Evolutionary conservation across 1,140 invertebrate species (phyloP).

Genomic region (Onthophagus taurus): DNA sequence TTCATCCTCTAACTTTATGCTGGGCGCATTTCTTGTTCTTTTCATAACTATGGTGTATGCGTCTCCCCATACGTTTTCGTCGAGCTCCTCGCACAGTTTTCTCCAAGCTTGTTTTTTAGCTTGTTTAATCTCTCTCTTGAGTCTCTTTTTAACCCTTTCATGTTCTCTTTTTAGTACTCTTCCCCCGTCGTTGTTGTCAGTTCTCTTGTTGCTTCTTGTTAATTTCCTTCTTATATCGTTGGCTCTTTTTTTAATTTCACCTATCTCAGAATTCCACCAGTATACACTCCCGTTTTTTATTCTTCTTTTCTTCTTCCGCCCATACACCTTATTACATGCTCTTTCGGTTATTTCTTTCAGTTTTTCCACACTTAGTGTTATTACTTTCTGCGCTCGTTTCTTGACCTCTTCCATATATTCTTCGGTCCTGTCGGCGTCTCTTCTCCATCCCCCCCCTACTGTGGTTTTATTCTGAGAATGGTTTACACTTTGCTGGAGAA

Average conservation of each 20-base stretch:
- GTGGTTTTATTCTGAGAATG: not conserved
- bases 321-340: not conserved
- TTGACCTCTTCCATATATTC: not conserved
- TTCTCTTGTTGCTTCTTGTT: not conserved
- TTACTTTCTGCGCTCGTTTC: not conserved
- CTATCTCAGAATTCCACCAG: not conserved
- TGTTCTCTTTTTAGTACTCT: not conserved
- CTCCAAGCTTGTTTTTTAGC: conserved; percentile 13
- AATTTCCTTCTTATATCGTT: not conserved
- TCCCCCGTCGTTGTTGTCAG: not conserved
- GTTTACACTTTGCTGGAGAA: no score
- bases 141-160: not conserved
- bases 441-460: not conserved
- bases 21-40: no score
- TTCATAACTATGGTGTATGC: conserved; percentile 17
- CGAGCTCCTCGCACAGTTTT: conserved; percentile 16
- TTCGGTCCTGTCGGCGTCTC: no score
- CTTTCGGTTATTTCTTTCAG: not conserved
- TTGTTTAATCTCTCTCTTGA: conserved; percentile 9
- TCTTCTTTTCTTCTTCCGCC: not conserved
- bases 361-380: not conserved
- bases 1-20: no score
- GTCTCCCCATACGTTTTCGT: conserved; percentile 16
- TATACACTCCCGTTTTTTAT: not conserved
- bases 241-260: not conserved